Conservation (phyloP, 2,888 invertebrate species). For the Tubulanus polymorphus region DNA sequence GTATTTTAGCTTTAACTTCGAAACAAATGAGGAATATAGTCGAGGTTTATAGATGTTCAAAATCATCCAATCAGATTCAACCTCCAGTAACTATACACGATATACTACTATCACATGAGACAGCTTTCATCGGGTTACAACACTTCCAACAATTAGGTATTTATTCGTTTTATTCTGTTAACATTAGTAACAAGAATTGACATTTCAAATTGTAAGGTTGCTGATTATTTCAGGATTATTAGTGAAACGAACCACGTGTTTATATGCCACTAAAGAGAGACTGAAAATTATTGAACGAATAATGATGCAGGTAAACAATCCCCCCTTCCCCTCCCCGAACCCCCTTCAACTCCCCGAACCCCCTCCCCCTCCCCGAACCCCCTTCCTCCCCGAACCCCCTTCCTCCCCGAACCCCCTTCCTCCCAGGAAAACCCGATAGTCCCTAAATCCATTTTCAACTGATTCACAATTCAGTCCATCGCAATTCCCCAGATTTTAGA, state of each 20-base stretch:
- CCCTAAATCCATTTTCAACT: too few species aligned
- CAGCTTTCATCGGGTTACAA: too few species aligned
- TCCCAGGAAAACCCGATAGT: not conserved
- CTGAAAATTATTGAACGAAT: constrained; percentile 45
- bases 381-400: not conserved
- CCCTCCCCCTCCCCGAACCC: not conserved
- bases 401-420: not conserved
- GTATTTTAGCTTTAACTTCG: constrained; percentile 48
- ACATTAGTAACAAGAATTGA: too few species aligned
- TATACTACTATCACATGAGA: too few species aligned
- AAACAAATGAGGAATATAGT: constrained; percentile 45
- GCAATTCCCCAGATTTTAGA: constrained; percentile 11
- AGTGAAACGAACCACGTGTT: constrained; percentile 49
- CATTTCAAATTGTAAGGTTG: too few species aligned
- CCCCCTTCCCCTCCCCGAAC: too few species aligned
- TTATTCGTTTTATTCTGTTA: constrained; percentile 8
- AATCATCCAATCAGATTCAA: constrained; percentile 27
- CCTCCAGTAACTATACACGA: too few species aligned
- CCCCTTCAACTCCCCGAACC: not conserved
- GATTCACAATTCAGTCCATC: too few species aligned
- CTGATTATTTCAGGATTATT: constrained; percentile 36
- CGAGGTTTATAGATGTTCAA: constrained; percentile 41
- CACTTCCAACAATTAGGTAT: not conserved
- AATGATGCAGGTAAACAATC: constrained; percentile 40
- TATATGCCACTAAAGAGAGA: constrained; percentile 50